Evolutionary conservation across 2,113 vertebrate genomes (phyloP).

Genomic region (Coracopsis vasa): DNA sequence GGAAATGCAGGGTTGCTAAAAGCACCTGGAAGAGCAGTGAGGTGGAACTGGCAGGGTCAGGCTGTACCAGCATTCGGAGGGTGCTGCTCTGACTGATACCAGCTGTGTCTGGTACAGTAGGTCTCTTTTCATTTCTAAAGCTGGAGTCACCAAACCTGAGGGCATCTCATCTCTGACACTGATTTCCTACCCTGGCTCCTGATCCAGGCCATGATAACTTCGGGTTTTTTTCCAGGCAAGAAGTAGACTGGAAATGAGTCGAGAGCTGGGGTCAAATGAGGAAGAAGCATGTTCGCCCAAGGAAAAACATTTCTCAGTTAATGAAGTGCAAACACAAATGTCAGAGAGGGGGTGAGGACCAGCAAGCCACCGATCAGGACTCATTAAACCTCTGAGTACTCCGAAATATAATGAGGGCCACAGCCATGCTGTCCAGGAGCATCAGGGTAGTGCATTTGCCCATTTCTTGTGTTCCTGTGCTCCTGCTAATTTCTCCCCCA

Average conservation of each 20-base stretch:
- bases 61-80: background rate
- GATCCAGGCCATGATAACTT: background rate
- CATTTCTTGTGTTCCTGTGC: background rate
- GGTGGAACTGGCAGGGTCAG: background rate
- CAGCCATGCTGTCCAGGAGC: background rate
- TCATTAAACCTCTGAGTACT: background rate
- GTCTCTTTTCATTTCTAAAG: background rate
- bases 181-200: background rate
- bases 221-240: background rate
- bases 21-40: background rate
- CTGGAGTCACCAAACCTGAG: background rate
- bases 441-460: rapidly evolving
- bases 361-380: background rate
- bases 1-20: background rate
- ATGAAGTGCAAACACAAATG: constrained; percentile 27
- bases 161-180: background rate
- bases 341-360: background rate
- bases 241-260: background rate
- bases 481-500: background rate
- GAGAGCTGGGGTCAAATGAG: background rate
- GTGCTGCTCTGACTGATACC: background rate
- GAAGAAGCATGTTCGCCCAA: background rate
- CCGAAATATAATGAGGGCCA: background rate
- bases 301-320: constrained; percentile 18
- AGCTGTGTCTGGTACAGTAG: background rate